Conservation (phyloP, 2,797 vertebrate genomes). For the Halcyon smyrnensis region DNA sequence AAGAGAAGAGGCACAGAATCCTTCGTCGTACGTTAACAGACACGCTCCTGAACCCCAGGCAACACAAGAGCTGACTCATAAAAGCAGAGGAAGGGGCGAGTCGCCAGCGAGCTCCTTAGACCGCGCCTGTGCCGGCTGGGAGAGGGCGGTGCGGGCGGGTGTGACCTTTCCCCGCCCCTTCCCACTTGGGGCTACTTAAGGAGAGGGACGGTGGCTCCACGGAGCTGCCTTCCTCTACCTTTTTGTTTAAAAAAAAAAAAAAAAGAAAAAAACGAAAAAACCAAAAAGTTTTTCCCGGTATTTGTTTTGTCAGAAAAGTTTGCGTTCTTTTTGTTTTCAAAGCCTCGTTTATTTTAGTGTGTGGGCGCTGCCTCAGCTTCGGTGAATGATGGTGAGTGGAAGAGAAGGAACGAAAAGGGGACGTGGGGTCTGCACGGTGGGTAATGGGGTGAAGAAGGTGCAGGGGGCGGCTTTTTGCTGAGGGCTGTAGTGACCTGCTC, state of each 20-base stretch:
- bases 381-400: constrained; percentile 25
- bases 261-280: too few species aligned
- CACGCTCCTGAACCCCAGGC: fast-evolving
- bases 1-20: fast-evolving
- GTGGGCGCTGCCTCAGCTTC: background rate
- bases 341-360: background rate
- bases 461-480: fast-evolving
- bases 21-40: too few species aligned
- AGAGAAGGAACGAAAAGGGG: background rate
- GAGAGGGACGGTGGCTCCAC: fast-evolving
- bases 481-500: fast-evolving
- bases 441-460: too few species aligned
- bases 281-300: fast-evolving
- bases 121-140: background rate
- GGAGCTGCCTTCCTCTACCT: fast-evolving
- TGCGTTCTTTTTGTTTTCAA: background rate
- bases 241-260: too few species aligned
- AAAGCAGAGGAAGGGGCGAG: fast-evolving
- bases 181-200: background rate
- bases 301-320: background rate
- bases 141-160: background rate
- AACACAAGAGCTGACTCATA: fast-evolving
- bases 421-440: fast-evolving
- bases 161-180: background rate
- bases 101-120: fast-evolving